A percentile compares a stretch with the other conserved stretches of the same genome.
Conservation (phyloP, 2,113 vertebrate species). For the Ictidomys tridecemlineatus region DNA sequence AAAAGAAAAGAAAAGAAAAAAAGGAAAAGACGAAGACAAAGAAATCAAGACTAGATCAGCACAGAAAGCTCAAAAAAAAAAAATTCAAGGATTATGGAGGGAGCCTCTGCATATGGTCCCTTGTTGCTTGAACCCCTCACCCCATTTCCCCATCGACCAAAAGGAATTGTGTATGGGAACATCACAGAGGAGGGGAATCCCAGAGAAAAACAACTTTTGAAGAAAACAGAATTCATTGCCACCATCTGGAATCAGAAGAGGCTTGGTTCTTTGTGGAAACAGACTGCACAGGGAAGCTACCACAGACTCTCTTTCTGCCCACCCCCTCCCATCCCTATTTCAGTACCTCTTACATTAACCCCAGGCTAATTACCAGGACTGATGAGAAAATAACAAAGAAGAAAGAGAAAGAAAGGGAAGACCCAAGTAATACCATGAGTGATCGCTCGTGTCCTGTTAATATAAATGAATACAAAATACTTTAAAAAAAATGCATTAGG, state of each 20-base stretch:
- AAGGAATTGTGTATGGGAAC: neutral
- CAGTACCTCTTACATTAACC: conserved; percentile 79
- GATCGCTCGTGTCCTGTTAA: conserved; percentile 87
- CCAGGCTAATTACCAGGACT: conserved; percentile 83
- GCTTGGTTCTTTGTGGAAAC: conserved; percentile 71
- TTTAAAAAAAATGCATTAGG: conserved; percentile 88
- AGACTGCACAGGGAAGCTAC: conserved; percentile 69
- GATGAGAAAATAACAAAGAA: conserved; percentile 83
- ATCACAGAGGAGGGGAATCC: conserved; percentile 29
- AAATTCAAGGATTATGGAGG: neutral
- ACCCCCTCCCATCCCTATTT: conserved; percentile 32
- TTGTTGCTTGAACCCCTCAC: neutral
- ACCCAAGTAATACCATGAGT: conserved; percentile 86
- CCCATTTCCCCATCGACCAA: neutral
- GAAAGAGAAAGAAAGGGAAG: conserved; percentile 84
- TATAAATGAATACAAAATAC: conserved; percentile 91
- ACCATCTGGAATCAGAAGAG: neutral
- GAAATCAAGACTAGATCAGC: conserved; percentile 52
- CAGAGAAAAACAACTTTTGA: conserved; percentile 17
- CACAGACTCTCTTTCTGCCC: conserved; percentile 68
- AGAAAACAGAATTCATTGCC: conserved; percentile 32
- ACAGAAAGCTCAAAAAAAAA: neutral
- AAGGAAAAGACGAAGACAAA: conserved; percentile 44
- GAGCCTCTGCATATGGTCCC: conserved; percentile 53
- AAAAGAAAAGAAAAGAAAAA: conserved; percentile 64